These are phyloP conservation scores for Thamnophis sirtalis DNA, from an alignment of 2,113 vertebrate genomes.

Conservation along the genomic window DNA sequence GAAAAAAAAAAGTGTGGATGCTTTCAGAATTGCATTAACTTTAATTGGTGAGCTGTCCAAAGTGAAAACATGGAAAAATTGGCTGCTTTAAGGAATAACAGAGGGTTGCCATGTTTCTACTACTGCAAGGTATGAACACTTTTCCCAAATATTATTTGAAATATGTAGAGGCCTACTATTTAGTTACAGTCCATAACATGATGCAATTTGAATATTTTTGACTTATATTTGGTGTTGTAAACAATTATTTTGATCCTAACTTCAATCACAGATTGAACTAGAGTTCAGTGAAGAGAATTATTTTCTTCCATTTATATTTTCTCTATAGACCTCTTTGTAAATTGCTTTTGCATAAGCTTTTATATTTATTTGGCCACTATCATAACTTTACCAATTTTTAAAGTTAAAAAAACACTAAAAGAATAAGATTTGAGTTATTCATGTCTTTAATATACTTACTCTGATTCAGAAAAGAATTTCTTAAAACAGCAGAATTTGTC, in stretches of 20 bases:
- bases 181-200: neutral
- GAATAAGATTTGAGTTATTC: neutral
- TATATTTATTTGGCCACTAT: neutral
- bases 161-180: neutral
- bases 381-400: neutral
- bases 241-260: neutral
- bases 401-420: neutral
- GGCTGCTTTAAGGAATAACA: neutral
- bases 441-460: neutral
- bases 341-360: neutral
- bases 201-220: neutral
- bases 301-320: neutral
- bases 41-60: neutral
- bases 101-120: neutral
- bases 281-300: neutral
- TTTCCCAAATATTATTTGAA: neutral
- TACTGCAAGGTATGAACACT: neutral
- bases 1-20: neutral
- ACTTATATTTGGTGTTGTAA: neutral
- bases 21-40: neutral
- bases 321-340: neutral
- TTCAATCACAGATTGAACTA: neutral
- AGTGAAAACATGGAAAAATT: neutral
- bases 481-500: neutral
- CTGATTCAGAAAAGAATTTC: neutral